Conservation (phyloP, 2,888 invertebrate species). For the Cantharis rustica region DNA sequence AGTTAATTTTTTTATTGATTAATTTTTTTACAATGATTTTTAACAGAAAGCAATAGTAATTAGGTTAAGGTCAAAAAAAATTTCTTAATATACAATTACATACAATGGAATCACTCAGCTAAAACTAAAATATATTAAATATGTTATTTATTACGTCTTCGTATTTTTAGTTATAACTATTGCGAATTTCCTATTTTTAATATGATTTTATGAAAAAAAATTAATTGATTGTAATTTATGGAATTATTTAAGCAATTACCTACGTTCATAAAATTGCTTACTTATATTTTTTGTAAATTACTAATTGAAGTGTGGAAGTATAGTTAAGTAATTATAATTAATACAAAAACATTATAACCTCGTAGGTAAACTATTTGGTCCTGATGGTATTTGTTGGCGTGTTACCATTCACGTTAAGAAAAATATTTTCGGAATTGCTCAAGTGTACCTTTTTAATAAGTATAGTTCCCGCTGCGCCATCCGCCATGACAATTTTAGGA, state of each 20-base stretch:
- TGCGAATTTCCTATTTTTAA: not conserved
- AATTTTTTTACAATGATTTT: not conserved
- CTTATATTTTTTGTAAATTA: not conserved
- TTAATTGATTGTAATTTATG: not conserved
- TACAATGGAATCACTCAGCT: too few relatives aligned
- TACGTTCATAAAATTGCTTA: not conserved
- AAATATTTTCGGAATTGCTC: conserved; percentile 53
- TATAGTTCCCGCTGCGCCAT: conserved; percentile 61
- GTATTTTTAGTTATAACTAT: not conserved
- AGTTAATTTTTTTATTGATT: not conserved
- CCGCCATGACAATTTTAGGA: conserved; percentile 46
- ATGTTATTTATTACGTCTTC: not conserved
- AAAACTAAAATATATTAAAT: not conserved
- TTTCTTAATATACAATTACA: not conserved
- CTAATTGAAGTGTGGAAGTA: not conserved
- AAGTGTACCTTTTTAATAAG: conserved; percentile 60
- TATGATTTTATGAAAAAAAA: too few relatives aligned
- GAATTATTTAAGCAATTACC: not conserved
- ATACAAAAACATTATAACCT: not conserved
- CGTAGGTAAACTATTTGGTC: conserved; percentile 10
- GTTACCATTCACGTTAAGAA: conserved; percentile 3
- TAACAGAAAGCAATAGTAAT: not conserved
- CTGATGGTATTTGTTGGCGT: not conserved
- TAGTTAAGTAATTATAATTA: too few relatives aligned
- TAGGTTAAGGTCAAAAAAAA: not conserved